Evolutionary conservation across 2,113 vertebrate genomes (phyloP).

Genomic region (Barbus barbus): DNA sequence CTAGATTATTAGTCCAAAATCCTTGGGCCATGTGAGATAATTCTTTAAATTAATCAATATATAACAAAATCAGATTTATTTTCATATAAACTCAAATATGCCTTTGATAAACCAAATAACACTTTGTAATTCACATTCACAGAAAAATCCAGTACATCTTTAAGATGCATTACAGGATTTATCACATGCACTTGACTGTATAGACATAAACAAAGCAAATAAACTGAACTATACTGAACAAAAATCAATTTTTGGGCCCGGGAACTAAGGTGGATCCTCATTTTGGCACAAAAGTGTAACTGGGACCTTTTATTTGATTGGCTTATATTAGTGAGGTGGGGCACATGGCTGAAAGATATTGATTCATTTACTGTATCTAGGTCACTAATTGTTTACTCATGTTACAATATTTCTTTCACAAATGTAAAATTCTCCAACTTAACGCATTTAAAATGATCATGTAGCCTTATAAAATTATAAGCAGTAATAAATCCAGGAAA

Average conservation of each 20-base stretch:
- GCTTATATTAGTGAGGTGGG: conserved; percentile 3
- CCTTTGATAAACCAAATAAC: not conserved
- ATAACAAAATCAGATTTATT: not conserved
- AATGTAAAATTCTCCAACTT: not conserved
- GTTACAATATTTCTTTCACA: not conserved
- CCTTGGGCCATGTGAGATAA: not conserved
- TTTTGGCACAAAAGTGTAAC: not conserved
- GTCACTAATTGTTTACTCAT: not conserved
- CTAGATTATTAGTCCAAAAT: not conserved
- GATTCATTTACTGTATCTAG: not conserved
- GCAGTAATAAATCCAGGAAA: too few species aligned
- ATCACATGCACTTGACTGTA: not conserved
- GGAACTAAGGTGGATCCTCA: not conserved
- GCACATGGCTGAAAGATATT: not conserved
- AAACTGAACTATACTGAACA: not conserved
- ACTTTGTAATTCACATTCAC: not conserved
- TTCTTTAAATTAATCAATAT: not conserved
- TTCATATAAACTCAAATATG: not conserved
- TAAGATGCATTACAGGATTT: not conserved
- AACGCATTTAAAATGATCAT: too few species aligned
- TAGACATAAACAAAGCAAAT: not conserved
- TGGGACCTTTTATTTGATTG: not conserved
- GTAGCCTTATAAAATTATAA: too few species aligned
- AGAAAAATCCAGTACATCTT: not conserved
- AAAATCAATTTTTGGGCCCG: not conserved